Conservation (phyloP, 2,113 vertebrate species). For the Tiliqua scincoides region DNA sequence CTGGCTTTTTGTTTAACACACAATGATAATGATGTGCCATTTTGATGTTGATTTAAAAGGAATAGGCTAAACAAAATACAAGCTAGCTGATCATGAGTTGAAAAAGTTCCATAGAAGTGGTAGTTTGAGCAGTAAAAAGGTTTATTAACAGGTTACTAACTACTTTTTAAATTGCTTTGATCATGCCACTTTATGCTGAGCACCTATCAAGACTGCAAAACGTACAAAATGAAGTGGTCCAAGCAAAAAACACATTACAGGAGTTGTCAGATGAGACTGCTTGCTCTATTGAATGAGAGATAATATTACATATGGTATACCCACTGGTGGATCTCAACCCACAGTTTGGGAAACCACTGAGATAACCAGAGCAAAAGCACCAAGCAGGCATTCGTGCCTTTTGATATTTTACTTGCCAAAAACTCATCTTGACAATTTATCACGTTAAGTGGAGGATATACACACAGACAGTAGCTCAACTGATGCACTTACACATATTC, state of each 20-base stretch:
- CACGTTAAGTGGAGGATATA: not conserved
- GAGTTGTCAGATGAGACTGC: not conserved
- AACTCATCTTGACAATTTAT: not conserved
- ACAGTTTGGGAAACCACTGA: too few relatives aligned
- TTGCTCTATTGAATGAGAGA: not conserved
- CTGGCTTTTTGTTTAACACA: not conserved
- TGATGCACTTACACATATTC: not conserved
- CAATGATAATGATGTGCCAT: too few relatives aligned
- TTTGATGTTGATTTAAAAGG: not conserved
- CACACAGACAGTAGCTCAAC: not conserved
- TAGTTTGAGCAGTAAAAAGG: constrained; percentile 12
- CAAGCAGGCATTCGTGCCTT: not conserved
- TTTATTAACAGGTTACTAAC: rapidly evolving
- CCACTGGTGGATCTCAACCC: too few relatives aligned
- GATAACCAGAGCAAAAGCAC: not conserved
- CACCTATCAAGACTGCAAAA: not conserved
- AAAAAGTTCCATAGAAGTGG: not conserved
- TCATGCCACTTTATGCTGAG: constrained; percentile 14
- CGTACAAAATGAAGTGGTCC: not conserved
- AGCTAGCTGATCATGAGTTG: not conserved
- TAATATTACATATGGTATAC: not conserved
- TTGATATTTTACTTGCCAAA: not conserved
- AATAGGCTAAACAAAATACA: not conserved
- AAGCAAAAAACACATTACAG: not conserved
- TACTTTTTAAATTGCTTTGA: not conserved